Evolutionary conservation across 2,113 vertebrate genomes (phyloP), one percentile per base, ranked within the genome.

Genomic region (Ammodytes dubius): DNA sequence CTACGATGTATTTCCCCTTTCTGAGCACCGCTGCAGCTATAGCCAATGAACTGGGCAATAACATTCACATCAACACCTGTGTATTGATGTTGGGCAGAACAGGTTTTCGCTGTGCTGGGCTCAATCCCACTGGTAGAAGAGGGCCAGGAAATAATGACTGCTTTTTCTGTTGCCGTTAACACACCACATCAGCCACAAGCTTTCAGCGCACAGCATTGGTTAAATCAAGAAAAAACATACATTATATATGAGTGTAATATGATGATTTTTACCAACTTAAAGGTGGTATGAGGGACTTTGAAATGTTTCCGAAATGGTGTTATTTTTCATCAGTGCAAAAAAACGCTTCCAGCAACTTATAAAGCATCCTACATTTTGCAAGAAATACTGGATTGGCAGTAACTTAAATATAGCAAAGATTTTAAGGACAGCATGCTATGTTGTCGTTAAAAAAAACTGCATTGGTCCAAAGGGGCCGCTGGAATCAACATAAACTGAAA

Each of bases 71-170:
- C 58, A 57, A 65, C 82, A 84, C 37, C 50, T 19, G 19, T 9
- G 11, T 61, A 54, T 19, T 15, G 27, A 64, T 39, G 6, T 68
- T 73, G 47, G 40, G 27, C 69, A 68, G 56, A 69, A 57, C 63
- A 6, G 57, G 10, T 63, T 27, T 27, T 27, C 27, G 1, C 14
- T 61, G 35, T 67, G 47, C 61, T 60, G 12, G 60, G 27, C n/a
- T 63, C 47, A 54, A 42, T 50, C 56, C 49, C 42, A 7, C 19
- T 4, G 17, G 37, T n/a, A 7, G 45, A 43, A 8, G 12, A 50
- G 27, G 19, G 61, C 63, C 64, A 74, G 61, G 60, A 60, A 83
- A 58, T 39, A 58, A 7, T 58, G 67, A 71, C 14, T 77, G 19
- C 4, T 13, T 39, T 19, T 67, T 27, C 27, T 27, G 27, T 2